Conservation (phyloP, 2,113 vertebrate genomes). For the Thalassoma bifasciatum region DNA sequence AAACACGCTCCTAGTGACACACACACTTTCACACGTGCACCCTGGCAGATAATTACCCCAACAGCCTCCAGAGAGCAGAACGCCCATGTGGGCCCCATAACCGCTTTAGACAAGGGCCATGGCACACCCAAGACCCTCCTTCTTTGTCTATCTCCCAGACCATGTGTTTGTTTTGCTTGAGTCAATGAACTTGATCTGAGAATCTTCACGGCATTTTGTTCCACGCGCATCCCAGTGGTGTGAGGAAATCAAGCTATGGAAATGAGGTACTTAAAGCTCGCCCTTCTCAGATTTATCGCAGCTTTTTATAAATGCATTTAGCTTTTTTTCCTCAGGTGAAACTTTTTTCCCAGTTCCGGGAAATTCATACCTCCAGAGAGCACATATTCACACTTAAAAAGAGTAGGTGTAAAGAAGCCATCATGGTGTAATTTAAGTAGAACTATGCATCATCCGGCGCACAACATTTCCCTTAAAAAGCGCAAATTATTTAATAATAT, state of each 20-base stretch:
- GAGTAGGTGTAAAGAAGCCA: neutral
- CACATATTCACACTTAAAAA: neutral
- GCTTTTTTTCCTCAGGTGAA: neutral
- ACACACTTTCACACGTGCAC: conserved; percentile 70
- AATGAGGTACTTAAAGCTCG: conserved; percentile 1
- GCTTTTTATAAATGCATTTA: neutral
- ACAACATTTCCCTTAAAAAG: conserved; percentile 10
- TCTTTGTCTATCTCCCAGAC: conserved; percentile 64
- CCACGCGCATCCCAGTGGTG: neutral
- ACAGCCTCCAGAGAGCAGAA: conserved; percentile 73
- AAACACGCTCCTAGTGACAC: conserved; percentile 42
- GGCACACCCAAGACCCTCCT: conserved; percentile 64
- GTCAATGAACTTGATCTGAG: conserved; percentile 71
- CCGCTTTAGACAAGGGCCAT: conserved; percentile 77
- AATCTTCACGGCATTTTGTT: conserved; percentile 48
- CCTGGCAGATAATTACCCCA: conserved; percentile 76
- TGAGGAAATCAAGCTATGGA: conserved; percentile 13
- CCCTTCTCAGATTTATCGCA: neutral
- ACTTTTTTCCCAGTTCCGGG: neutral
- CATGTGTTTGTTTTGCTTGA: conserved; percentile 77
- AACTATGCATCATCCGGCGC: neutral
- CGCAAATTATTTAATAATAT: conserved; percentile 35
- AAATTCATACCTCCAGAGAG: conserved; percentile 4
- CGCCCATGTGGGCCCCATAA: conserved; percentile 74
- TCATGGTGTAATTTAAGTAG: conserved; percentile 1